Evolutionary conservation across 2,797 vertebrate genomes (phyloP).

Genomic region (Pelobates cultripes): DNA sequence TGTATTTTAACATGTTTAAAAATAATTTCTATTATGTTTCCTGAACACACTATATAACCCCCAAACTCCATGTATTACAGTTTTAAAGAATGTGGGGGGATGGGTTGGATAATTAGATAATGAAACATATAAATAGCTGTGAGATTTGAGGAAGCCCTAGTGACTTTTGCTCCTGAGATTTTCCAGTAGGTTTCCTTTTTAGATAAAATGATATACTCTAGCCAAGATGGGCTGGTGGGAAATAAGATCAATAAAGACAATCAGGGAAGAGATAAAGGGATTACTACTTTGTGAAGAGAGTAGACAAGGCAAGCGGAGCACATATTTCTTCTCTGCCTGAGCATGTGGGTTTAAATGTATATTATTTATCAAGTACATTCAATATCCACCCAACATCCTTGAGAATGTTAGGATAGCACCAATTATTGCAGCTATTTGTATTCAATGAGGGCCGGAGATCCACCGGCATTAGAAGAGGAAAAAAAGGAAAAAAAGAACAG

Average conservation of each 20-base stretch:
- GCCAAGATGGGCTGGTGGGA: conserved; percentile 25
- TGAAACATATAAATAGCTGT: background rate
- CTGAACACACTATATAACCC: no score
- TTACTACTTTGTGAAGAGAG: conserved; percentile 61
- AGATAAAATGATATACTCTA: conserved; percentile 49
- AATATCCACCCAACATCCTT: conserved; percentile 34
- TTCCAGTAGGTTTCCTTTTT: conserved; percentile 42
- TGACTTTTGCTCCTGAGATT: conserved; percentile 20
- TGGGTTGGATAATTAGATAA: background rate
- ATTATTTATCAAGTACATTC: conserved; percentile 40
- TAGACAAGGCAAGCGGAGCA: conserved; percentile 37
- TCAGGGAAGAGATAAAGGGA: conserved; percentile 61
- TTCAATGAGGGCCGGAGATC: no score
- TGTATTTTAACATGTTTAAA: no score
- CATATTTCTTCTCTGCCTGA: conserved; percentile 47
- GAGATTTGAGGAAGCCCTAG: conserved; percentile 8
- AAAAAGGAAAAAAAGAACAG: background rate
- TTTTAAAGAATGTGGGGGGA: background rate
- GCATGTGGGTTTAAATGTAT: conserved; percentile 50
- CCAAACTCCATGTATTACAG: background rate
- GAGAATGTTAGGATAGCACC: conserved; percentile 10
- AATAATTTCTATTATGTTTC: no score
- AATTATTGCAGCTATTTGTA: background rate
- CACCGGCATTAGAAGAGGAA: no score
- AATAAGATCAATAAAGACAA: conserved; percentile 59